phyloP scores from a whole-genome alignment of 2,113 vertebrate genomes.

The Lophura nycthemera region DNA sequence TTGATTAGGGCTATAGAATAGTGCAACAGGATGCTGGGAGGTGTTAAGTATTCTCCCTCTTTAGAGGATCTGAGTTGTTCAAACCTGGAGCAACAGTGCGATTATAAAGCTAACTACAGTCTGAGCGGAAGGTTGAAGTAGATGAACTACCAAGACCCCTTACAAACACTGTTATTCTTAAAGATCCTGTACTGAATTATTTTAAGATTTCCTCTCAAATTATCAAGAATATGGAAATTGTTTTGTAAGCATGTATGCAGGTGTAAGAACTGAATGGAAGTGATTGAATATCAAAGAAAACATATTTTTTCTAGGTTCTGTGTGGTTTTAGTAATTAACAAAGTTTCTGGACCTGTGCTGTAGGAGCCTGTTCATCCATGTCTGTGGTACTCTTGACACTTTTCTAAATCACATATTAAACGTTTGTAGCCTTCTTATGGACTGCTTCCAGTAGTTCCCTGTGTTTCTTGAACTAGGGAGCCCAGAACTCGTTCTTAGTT shows the following conservation, averaged over 20 bases:
- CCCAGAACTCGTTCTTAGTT: not conserved
- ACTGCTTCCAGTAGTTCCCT: no score
- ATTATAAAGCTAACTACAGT: not conserved
- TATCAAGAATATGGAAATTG: not conserved
- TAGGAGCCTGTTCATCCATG: accelerated
- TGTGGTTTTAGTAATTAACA: not conserved
- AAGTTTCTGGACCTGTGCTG: not conserved
- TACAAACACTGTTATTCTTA: not conserved
- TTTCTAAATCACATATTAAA: not conserved
- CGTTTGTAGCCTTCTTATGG: no score
- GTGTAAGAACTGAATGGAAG: not conserved
- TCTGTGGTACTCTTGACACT: not conserved
- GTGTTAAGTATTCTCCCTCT: not conserved
- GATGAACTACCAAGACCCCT: not conserved
- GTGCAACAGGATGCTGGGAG: not conserved
- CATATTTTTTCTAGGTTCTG: not conserved
- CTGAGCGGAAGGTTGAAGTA: not conserved
- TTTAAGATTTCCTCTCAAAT: not conserved
- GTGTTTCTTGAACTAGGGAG: no score
- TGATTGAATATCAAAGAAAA: not conserved
- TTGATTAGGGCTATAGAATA: not conserved
- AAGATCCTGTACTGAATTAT: not conserved
- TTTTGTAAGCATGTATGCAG: not conserved
- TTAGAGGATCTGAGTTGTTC: not conserved
- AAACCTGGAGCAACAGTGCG: not conserved